Base-by-base conservation (phyloP, 2,888 invertebrate species). In the Drymonia ruficornis region DNA sequence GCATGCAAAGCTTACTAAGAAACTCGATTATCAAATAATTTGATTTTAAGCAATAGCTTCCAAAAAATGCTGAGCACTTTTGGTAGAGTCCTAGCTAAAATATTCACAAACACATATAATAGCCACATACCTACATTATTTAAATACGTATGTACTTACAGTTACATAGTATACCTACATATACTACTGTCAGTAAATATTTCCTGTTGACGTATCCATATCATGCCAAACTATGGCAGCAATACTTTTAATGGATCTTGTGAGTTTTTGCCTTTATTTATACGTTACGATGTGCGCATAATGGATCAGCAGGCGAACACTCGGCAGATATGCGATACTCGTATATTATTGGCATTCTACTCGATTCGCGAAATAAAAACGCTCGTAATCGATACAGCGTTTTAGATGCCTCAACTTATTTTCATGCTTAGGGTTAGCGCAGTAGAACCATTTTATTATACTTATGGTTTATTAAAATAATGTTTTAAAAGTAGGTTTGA, bases 191-290 rank as follows among this genome's bases (percentile, higher is more conserved):
- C 7, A 23, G 23, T 23, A 23, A 6, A 6, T 23, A 6, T 6
- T 23, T 23, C 23, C n/a, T n/a, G n/a, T 34, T 12, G 70, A 55
- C 67, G 58, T 81, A 74, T 88, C 88, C 84, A 84, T 63, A 74
- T 53, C 56, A 70, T 69, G 65, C 76, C 59, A 75, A 74, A 81
- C 70, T 72, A 75, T 76, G 70, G 75, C 70, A 84, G 87, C 87
- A 90, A 90, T 89, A 89, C 89, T 88, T 89, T 89, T 90, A 90
- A 90, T 90, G 89, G 90, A 89, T 89, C 87, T 88, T 87, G 87
- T 84, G 89, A 89, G 89, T 90, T 90, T 89, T 90, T 90, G 86
- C 89, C 86, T 89, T 88, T 89, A 90, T 90, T 89, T 90, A 88
- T 89, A 87, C 83, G 86, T 87, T 87, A 87, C 88, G 87, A 86